Evolutionary conservation across 1,140 invertebrate species (phyloP), one percentile per base, ranked within the genome.

Genomic region (Atta colombica): DNA sequence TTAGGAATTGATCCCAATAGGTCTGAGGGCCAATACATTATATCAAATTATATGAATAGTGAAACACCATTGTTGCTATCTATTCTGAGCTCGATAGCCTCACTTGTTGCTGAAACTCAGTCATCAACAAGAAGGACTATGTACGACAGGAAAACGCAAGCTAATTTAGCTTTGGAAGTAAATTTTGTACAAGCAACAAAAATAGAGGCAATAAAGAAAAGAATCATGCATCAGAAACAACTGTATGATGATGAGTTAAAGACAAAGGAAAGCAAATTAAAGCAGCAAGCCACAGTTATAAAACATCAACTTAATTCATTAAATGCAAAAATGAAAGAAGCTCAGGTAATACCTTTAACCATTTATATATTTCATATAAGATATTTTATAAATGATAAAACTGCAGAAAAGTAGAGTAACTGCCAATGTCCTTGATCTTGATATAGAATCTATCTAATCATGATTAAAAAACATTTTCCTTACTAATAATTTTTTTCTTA

Each of bases 211-310:
- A 85, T 91, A 2, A 94, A 89, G 53, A 94, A 88, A 35, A 95
- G 93, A 71, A 86, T 95, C 58, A 31, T 93, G 3, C 72, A 82
- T n/a, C 95, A 95, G 45, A 95, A 94, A 77, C 91, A 94, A 74
- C 58, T 88, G 25, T 94, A 94, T 71, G 89, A 93, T 21, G 51
- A 78, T 28, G 85, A 92, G 16, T 77, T 95, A 35, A 92, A 51
- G 0, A 87, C 93, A 35, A 95, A 93, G 35, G 94, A 94, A 77
- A 89, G 63, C 8, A 91, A 93, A 84, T 87, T 95, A 39, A 95
- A 91, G 61, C 87, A 93, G 55, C 93, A 94, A 66, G 92, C 92
- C 4, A 12, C 87, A 28, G 12, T 87, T 16, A 87, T 93, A 21
- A 93, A 95, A 75, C 90, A 93, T 28, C 94, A 95, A 55, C 74